Evolutionary conservation across 2,113 vertebrate genomes (phyloP).

Genomic region (Rhinolophus ferrumequinum): DNA sequence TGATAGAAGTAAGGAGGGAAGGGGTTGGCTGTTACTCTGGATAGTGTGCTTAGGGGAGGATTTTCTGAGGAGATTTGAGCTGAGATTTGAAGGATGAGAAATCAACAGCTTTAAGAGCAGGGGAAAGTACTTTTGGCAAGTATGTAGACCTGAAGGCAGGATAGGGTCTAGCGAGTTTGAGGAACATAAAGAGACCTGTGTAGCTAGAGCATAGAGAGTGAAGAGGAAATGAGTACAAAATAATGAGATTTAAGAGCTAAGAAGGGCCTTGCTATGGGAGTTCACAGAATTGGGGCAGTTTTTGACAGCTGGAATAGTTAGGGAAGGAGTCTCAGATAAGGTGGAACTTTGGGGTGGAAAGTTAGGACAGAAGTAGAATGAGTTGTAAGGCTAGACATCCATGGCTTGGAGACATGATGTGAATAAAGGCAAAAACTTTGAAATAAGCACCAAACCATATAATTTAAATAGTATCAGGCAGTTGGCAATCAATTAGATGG

Average conservation of each 20-base stretch:
- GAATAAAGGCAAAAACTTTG: conserved; percentile 35
- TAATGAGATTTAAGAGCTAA: neutral
- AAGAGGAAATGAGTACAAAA: neutral
- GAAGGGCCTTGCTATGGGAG: neutral
- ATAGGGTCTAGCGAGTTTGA: neutral
- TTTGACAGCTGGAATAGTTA: conserved; percentile 31
- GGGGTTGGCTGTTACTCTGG: neutral
- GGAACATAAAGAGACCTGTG: neutral
- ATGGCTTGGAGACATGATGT: neutral
- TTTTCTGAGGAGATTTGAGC: conserved; percentile 36
- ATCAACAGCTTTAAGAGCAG: neutral
- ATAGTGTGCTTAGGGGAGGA: neutral
- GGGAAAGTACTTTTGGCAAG: neutral
- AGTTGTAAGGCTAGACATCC: neutral
- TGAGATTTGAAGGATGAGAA: conserved; percentile 5
- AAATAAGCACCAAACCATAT: neutral
- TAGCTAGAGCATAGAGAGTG: neutral
- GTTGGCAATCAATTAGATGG: neutral
- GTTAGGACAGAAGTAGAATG: conserved; percentile 3
- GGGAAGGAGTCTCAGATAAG: neutral
- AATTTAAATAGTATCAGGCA: neutral
- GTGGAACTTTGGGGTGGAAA: neutral
- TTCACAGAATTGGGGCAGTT: neutral
- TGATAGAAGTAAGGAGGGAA: neutral
- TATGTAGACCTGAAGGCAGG: neutral